phyloP scores from a whole-genome alignment of 2,888 invertebrate genomes.

The Apodemia mormo region DNA sequence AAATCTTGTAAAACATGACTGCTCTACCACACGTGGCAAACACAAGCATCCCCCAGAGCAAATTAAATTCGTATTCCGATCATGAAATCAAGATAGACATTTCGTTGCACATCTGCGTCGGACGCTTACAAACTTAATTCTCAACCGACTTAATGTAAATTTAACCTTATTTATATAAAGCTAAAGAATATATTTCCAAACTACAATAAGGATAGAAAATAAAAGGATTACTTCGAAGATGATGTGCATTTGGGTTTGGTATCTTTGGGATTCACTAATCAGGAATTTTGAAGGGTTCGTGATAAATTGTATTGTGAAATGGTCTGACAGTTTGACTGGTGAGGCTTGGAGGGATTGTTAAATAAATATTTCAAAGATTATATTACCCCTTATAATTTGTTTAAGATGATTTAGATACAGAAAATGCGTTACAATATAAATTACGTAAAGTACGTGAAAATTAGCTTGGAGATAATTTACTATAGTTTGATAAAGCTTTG shows the following conservation, averaged over 20 bases:
- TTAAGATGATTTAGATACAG: neutral
- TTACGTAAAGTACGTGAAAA: too few relatives aligned
- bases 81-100: slow-evolving; percentile 72
- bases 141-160: slow-evolving; percentile 29
- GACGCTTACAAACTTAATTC: slow-evolving; percentile 39
- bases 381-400: neutral
- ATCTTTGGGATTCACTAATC: slow-evolving; percentile 9
- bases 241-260: neutral
- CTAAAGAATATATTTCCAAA: slow-evolving; percentile 19
- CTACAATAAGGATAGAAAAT: neutral
- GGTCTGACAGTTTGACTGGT: slow-evolving; percentile 35
- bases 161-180: slow-evolving; percentile 40
- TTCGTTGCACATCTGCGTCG: slow-evolving; percentile 68
- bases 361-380: neutral
- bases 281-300: slow-evolving; percentile 37
- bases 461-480: too few relatives aligned
- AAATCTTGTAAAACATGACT: neutral
- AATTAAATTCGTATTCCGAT: slow-evolving; percentile 71
- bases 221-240: slow-evolving; percentile 4
- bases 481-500: too few relatives aligned
- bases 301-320: slow-evolving; percentile 41
- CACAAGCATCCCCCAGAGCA: slow-evolving; percentile 32
- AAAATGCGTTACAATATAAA: neutral
- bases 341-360: slow-evolving; percentile 1
- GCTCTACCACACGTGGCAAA: neutral